Conservation (phyloP, 2,888 invertebrate species). For the Lamellibrachia columna region DNA sequence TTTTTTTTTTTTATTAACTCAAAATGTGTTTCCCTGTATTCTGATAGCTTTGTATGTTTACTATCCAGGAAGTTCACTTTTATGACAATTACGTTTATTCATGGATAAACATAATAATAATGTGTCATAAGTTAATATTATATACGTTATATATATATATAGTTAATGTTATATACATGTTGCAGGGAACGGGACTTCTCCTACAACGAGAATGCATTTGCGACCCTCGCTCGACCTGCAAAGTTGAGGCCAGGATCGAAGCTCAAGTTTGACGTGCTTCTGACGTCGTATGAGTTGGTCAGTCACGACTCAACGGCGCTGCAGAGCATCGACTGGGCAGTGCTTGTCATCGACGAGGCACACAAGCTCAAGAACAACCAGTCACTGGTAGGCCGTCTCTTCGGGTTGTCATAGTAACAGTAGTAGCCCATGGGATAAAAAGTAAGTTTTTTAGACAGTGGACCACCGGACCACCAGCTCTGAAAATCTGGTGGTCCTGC, state of each 20-base stretch:
- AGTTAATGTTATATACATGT: not conserved
- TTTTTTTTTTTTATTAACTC: not conserved
- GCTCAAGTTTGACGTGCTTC: conserved; percentile 46
- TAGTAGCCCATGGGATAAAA: too few species aligned
- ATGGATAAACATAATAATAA: not conserved
- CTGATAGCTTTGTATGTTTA: too few species aligned
- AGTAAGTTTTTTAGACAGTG: too few species aligned
- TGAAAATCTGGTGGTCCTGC: too few species aligned
- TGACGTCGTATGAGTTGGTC: conserved; percentile 45
- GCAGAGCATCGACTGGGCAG: conserved; percentile 40
- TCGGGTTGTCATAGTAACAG: not conserved
- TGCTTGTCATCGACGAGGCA: conserved; percentile 47
- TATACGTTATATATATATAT: not conserved
- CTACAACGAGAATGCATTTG: conserved; percentile 41
- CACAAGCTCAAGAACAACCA: conserved; percentile 47
- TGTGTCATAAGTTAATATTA: not conserved
- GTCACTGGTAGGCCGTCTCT: conserved; percentile 40
- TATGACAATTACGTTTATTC: too few species aligned
- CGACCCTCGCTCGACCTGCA: conserved; percentile 32
- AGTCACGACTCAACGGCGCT: conserved; percentile 30
- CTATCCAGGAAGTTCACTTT: too few species aligned
- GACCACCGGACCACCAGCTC: too few species aligned
- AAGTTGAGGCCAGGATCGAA: conserved; percentile 35
- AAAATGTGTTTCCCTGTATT: too few species aligned
- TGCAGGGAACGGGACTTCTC: conserved; percentile 45